A percentile compares a stretch with the other conserved stretches of the same genome.
Evolutionary conservation across 2,113 vertebrate species (phyloP).

Genomic region (Leucopsar rothschildi): DNA sequence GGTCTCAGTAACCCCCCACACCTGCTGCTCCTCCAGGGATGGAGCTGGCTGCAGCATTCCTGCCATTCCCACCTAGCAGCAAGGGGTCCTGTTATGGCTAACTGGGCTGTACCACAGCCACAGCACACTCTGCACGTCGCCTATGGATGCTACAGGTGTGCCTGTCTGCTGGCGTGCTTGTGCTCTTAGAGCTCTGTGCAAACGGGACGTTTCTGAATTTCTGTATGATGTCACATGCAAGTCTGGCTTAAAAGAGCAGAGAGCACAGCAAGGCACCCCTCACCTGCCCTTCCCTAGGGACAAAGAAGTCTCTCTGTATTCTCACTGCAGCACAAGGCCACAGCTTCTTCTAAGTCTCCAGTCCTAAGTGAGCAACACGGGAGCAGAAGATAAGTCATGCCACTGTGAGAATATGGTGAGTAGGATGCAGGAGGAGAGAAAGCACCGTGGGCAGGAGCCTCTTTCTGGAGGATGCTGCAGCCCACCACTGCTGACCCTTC

Average conservation of each 20-base stretch:
- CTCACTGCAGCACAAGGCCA: background rate
- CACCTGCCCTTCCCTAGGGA: background rate
- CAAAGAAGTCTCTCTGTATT: background rate
- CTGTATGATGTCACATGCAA: fast-evolving
- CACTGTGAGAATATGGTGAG: background rate
- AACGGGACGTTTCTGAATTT: background rate
- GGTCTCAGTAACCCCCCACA: background rate
- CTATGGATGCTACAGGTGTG: fast-evolving
- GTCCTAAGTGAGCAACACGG: background rate
- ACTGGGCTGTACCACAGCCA: background rate
- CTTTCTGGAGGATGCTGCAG: background rate
- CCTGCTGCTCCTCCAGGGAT: background rate
- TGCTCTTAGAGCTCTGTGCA: background rate
- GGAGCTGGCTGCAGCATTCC: background rate
- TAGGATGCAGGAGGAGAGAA: background rate
- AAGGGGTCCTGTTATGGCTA: fast-evolving
- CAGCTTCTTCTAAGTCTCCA: background rate
- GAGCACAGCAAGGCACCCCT: background rate
- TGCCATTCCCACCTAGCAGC: fast-evolving
- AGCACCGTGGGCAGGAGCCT: background rate
- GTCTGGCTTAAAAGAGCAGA: background rate
- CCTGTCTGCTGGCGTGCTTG: background rate
- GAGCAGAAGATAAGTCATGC: background rate
- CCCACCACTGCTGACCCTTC: background rate
- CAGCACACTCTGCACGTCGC: background rate